These are phyloP conservation scores for Malurus melanocephalus DNA, from an alignment of 2,113 vertebrate species.

Conservation along the genomic window DNA sequence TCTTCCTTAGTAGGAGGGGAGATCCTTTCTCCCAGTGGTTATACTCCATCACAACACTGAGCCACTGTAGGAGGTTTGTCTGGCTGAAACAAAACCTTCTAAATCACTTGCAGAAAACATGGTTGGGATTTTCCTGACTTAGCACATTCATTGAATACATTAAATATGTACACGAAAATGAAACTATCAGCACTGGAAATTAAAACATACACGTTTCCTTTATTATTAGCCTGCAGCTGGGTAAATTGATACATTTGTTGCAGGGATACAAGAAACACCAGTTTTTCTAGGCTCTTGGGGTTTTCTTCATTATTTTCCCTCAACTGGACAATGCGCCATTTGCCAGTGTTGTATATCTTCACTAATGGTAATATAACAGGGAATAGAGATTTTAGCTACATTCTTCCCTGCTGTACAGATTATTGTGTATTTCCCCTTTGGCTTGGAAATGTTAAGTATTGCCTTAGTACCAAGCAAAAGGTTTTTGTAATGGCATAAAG, in stretches of 20 bases:
- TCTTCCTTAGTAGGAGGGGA: not conserved
- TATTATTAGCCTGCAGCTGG: not conserved
- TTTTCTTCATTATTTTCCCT: not conserved
- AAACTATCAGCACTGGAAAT: not conserved
- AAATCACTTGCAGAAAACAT: not conserved
- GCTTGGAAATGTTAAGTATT: not conserved
- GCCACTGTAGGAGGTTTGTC: not conserved
- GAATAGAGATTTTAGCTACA: not conserved
- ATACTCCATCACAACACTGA: not conserved
- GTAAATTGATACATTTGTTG: not conserved
- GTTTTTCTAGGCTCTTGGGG: not conserved
- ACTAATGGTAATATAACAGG: not conserved
- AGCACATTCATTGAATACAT: not conserved
- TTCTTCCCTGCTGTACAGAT: not conserved
- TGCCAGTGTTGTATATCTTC: not conserved
- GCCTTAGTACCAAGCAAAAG: not conserved
- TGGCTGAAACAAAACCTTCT: not conserved
- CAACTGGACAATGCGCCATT: not conserved
- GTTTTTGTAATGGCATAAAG: not conserved
- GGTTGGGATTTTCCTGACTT: not conserved
- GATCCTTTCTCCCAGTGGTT: not conserved
- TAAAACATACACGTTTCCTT: not conserved
- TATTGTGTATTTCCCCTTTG: not conserved
- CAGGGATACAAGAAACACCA: not conserved
- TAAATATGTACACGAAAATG: not conserved